Evolutionary conservation across 2,888 invertebrate species (phyloP).

Genomic region (Rhabditoides inermis): DNA sequence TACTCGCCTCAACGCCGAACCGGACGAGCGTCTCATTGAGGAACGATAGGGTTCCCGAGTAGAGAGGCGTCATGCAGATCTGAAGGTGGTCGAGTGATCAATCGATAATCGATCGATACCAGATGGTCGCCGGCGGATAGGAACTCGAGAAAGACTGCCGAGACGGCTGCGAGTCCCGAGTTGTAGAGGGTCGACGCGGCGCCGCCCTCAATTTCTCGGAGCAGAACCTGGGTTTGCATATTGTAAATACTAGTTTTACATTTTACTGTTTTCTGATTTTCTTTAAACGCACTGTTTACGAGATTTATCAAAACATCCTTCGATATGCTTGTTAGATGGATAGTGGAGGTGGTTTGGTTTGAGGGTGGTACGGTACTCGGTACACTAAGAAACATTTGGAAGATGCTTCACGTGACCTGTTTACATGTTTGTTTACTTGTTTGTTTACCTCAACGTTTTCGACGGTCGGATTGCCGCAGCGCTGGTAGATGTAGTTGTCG

Average conservation of each 20-base stretch:
- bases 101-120: constrained; percentile 10
- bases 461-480: constrained; percentile 35
- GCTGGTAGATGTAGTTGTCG: constrained; percentile 21
- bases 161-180: constrained; percentile 45
- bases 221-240: too few species aligned
- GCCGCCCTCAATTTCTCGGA: too few species aligned
- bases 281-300: too few species aligned
- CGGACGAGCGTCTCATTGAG: constrained; percentile 42
- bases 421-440: too few species aligned
- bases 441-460: constrained; percentile 30
- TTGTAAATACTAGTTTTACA: too few species aligned
- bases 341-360: too few species aligned
- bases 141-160: constrained; percentile 51
- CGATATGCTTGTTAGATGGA: too few species aligned
- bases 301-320: too few species aligned
- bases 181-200: constrained; percentile 23
- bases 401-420: too few species aligned
- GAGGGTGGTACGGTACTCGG: too few species aligned
- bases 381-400: too few species aligned
- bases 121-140: constrained; percentile 53
- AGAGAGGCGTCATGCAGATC: constrained; percentile 50
- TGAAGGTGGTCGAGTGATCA: constrained; percentile 35
- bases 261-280: too few species aligned
- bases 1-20: constrained; percentile 46
- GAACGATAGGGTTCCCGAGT: constrained; percentile 49